phyloP scores from a whole-genome alignment of 2,797 vertebrate genomes.

The Gymnopithys bicolor region DNA sequence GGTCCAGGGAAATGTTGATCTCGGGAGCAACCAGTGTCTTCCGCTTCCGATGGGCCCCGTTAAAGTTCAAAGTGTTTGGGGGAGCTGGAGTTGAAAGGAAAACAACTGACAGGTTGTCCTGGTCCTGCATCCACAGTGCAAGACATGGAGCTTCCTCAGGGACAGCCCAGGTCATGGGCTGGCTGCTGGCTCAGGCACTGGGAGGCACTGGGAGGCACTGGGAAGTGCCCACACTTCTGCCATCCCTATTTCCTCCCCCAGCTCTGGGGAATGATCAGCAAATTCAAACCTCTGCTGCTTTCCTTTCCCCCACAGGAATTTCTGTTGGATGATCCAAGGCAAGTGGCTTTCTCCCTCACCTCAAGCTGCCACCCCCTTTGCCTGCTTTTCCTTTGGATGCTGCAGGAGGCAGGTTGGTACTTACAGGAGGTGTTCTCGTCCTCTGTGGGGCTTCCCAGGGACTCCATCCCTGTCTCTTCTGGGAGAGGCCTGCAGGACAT shows the following conservation, averaged over 20 bases:
- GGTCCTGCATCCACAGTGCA: not conserved
- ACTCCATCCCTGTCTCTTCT: slow-evolving; percentile 90
- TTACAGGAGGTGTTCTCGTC: slow-evolving; percentile 85
- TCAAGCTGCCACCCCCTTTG: not conserved
- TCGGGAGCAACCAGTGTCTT: slow-evolving; percentile 93
- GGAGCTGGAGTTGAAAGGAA: slow-evolving; percentile 79
- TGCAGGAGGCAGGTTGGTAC: slow-evolving; percentile 46
- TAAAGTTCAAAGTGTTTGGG: slow-evolving; percentile 85
- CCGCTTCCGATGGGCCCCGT: slow-evolving; percentile 84
- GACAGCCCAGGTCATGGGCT: accelerated
- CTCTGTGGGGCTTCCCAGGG: slow-evolving; percentile 82
- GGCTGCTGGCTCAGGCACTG: not conserved
- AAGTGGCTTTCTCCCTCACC: not conserved
- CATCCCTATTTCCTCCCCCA: not conserved
- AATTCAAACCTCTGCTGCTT: not conserved
- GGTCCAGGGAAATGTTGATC: slow-evolving; percentile 97
- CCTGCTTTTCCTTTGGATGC: not conserved
- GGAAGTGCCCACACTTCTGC: not conserved
- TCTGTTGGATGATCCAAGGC: not conserved
- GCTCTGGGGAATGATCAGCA: not conserved
- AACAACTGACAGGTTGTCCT: not conserved
- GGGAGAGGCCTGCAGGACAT: slow-evolving; percentile 83
- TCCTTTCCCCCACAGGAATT: accelerated
- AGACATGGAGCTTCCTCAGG: not conserved
- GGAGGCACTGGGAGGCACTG: not conserved